Base-by-base conservation (phyloP, 2,888 invertebrate genomes). In the Seira musarum region DNA sequence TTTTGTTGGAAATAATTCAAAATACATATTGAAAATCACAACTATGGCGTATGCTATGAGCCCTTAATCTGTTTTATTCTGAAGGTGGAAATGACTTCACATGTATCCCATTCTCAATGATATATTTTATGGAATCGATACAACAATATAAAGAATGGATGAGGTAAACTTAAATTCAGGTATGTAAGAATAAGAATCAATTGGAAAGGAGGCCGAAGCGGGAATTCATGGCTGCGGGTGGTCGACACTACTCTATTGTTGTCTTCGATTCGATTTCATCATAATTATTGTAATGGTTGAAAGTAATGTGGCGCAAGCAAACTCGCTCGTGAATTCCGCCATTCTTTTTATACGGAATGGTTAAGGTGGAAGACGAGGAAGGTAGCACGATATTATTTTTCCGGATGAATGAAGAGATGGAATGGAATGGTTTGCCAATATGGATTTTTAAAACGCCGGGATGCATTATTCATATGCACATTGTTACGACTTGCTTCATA, bases 51-150 rank as follows among this genome's bases (percentile, higher is more conserved):
- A n/a, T n/a, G n/a, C n/a, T n/a, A n/a, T n/a, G n/a, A n/a, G n/a
- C n/a, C n/a, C n/a, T n/a, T n/a, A n/a, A n/a, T n/a, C n/a, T n/a
- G n/a, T n/a, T n/a, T n/a, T n/a, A n/a, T n/a, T n/a, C n/a, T n/a
- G n/a, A n/a, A n/a, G n/a, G n/a, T n/a, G n/a, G n/a, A n/a, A n/a
- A n/a, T n/a, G n/a, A n/a, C n/a, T n/a, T n/a, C n/a, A n/a, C n/a
- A n/a, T n/a, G n/a, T n/a, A n/a, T n/a, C n/a, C n/a, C n/a, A n/a
- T n/a, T n/a, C n/a, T n/a, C n/a, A n/a, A n/a, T n/a, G n/a, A n/a
- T n/a, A n/a, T n/a, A n/a, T n/a, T 40, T 66, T 66, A 66, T 66
- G 40, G 17, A 40, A 57, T 57, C 57, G 57, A 57, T 57, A 57
- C 57, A n/a, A n/a, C n/a, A n/a, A n/a, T n/a, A n/a, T n/a, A n/a